Evolutionary conservation across 2,113 vertebrate species (phyloP).

Genomic region (Thalassarche chlororhynchos): DNA sequence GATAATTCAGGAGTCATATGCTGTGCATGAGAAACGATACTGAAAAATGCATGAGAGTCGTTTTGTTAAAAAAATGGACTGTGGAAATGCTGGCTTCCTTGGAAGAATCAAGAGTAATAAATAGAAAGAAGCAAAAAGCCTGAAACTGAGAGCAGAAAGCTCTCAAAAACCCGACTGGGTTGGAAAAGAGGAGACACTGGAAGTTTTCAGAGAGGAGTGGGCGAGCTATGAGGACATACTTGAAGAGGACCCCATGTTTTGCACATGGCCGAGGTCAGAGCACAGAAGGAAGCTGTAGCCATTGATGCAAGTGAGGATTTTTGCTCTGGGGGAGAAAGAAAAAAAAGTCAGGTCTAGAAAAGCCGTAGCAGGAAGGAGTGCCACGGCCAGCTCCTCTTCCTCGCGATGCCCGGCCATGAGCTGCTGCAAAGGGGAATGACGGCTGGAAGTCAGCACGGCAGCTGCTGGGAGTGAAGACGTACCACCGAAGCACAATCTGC

Average conservation of each 20-base stretch:
- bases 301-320: background rate
- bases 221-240: accelerated
- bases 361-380: background rate
- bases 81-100: background rate
- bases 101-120: background rate
- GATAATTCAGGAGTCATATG: background rate
- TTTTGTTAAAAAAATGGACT: background rate
- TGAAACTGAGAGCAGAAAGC: background rate
- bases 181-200: background rate
- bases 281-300: background rate
- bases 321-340: background rate
- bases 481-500: background rate
- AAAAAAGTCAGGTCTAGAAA: background rate
- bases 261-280: accelerated
- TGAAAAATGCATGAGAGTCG: background rate
- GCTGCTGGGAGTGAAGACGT: background rate
- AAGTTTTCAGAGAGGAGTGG: background rate
- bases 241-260: background rate
- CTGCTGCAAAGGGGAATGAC: background rate
- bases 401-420: background rate
- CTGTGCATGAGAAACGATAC: background rate
- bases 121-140: background rate
- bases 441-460: accelerated
- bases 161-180: background rate
- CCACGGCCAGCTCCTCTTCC: background rate